phyloP scores from a whole-genome alignment of 2,888 invertebrate species.

The Xylocampa areola region DNA sequence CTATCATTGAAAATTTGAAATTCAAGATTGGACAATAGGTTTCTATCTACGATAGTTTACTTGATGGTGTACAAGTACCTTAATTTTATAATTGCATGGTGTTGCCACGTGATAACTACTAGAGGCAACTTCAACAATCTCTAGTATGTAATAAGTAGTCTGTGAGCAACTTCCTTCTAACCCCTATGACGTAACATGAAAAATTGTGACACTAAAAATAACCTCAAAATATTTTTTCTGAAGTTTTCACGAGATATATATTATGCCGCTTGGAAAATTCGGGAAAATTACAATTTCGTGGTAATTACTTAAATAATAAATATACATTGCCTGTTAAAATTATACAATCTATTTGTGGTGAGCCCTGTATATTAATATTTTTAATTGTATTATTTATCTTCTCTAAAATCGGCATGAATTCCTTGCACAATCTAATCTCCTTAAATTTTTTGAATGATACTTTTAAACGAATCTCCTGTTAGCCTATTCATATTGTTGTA shows the following conservation, averaged over 20 bases:
- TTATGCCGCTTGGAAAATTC: constrained; percentile 89
- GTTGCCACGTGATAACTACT: too few species aligned
- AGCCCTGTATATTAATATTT: constrained; percentile 55
- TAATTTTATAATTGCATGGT: too few species aligned
- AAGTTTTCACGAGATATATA: constrained; percentile 71
- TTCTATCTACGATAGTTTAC: too few species aligned
- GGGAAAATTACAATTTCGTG: constrained; percentile 88
- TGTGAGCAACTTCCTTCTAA: constrained; percentile 59
- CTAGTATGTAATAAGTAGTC: too few species aligned
- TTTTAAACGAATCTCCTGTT: too few species aligned
- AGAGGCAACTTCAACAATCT: too few species aligned
- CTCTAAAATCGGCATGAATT: constrained; percentile 17
- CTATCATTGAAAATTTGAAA: too few species aligned
- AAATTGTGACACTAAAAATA: constrained; percentile 66
- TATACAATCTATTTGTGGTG: constrained; percentile 63
- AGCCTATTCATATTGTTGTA: too few species aligned
- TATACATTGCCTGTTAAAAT: constrained; percentile 60
- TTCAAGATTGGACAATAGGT: too few species aligned
- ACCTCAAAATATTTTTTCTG: constrained; percentile 67
- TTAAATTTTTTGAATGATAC: too few species aligned
- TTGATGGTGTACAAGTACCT: too few species aligned
- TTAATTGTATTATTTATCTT: constrained; percentile 13
- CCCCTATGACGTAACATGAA: constrained; percentile 71
- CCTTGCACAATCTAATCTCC: background rate
- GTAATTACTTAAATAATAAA: constrained; percentile 79